A percentile compares a stretch with the other conserved stretches of the same genome.
These are phyloP conservation scores for Archips xylosteana DNA, from an alignment of 2,888 invertebrate genomes.

Conservation along the genomic window DNA sequence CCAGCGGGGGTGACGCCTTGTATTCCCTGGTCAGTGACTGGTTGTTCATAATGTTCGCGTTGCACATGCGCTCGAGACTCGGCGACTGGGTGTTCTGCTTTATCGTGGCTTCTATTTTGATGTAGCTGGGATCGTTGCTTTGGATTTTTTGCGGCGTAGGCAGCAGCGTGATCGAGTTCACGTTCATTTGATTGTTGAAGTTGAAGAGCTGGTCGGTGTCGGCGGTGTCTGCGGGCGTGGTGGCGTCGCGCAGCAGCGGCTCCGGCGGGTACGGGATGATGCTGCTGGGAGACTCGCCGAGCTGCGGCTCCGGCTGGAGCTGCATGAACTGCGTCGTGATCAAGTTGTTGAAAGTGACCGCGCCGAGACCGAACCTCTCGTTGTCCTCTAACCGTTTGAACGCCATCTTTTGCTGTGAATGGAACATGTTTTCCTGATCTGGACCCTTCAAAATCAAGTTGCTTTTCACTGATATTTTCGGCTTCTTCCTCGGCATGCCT, in stretches of 20 bases:
- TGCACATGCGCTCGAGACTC: conserved; percentile 77
- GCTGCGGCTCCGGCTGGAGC: conserved; percentile 69
- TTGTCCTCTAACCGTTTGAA: conserved; percentile 76
- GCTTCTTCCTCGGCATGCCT: conserved; percentile 75
- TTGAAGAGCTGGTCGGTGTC: conserved; percentile 72
- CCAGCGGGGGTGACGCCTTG: conserved; percentile 78
- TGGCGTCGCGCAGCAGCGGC: conserved; percentile 63
- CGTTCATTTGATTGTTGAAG: conserved; percentile 75
- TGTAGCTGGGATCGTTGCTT: conserved; percentile 75
- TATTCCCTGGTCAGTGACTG: conserved; percentile 70
- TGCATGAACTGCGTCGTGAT: conserved; percentile 82
- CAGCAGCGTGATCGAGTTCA: conserved; percentile 70
- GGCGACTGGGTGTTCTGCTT: conserved; percentile 81
- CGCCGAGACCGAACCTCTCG: conserved; percentile 73
- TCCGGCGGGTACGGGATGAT: conserved; percentile 73
- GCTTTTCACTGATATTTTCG: conserved; percentile 83
- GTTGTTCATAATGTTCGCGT: conserved; percentile 69
- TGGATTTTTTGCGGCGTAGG: conserved; percentile 74
- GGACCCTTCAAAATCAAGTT: conserved; percentile 81
- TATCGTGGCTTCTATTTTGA: conserved; percentile 78
- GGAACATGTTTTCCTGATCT: conserved; percentile 80
- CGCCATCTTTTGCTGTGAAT: conserved; percentile 82
- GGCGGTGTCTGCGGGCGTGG: conserved; percentile 67
- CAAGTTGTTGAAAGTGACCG: conserved; percentile 79
- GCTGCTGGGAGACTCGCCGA: conserved; percentile 71